A percentile compares a stretch with the other conserved stretches of the same genome.
These are phyloP conservation scores for Clarias magur DNA, from an alignment of 2,113 vertebrate species.

Conservation along the genomic window DNA sequence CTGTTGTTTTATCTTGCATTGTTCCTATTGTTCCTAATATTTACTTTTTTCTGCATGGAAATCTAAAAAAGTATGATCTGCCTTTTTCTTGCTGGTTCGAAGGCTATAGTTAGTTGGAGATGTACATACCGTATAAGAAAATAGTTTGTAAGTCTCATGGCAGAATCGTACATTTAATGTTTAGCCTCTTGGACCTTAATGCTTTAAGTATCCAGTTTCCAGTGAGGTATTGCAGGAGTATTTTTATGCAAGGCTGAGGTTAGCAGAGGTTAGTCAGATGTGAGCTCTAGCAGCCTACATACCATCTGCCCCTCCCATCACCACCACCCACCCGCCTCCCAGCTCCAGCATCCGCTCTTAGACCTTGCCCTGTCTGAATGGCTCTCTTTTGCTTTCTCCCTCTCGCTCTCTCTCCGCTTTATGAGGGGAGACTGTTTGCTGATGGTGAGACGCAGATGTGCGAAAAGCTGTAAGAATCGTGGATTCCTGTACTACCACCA, in stretches of 20 bases:
- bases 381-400: constrained; percentile 14
- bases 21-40: background rate
- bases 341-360: constrained; percentile 9
- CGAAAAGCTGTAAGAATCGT: constrained; percentile 25
- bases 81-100: background rate
- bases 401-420: background rate
- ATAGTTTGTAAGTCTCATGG: background rate
- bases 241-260: constrained; percentile 33
- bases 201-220: background rate
- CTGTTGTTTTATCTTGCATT: background rate
- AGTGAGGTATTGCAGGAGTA: constrained; percentile 24
- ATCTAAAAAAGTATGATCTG: background rate
- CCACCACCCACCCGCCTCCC: constrained; percentile 30
- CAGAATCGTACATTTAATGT: background rate
- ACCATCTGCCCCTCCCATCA: constrained; percentile 32
- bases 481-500: constrained; percentile 1
- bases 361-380: constrained; percentile 30
- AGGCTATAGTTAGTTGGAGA: background rate
- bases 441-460: constrained; percentile 15
- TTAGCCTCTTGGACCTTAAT: background rate
- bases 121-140: background rate
- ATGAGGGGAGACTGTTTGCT: constrained; percentile 25
- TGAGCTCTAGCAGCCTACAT: constrained; percentile 38
- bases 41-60: background rate
- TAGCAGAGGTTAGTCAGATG: constrained; percentile 43